A percentile compares a stretch with the other conserved stretches of the same genome.
Conservation (phyloP, 1,140 invertebrate genomes). For the Steinernema feltiae region DNA sequence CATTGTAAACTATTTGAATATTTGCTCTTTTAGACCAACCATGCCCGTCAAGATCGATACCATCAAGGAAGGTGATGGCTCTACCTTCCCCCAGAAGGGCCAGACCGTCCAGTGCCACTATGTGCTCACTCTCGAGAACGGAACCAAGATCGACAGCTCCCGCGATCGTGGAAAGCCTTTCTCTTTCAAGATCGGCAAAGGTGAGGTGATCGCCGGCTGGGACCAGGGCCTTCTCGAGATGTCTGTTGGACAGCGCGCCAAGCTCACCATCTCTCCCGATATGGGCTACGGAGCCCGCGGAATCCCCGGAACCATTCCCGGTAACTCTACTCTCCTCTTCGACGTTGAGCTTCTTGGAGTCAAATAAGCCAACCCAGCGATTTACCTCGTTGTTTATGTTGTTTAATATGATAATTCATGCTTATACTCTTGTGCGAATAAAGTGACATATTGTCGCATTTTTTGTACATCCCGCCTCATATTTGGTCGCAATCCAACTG, state of each 20-base stretch:
- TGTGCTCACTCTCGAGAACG: slow-evolving; percentile 44
- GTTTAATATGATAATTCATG: no score
- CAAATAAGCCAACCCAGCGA: slow-evolving; percentile 63
- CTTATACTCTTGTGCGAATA: no score
- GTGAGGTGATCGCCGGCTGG: slow-evolving; percentile 91
- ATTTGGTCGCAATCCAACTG: no score
- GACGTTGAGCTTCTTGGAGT: slow-evolving; percentile 85
- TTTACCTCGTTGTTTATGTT: not conserved
- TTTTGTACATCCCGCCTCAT: no score
- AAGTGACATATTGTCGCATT: not conserved
- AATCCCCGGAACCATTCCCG: slow-evolving; percentile 82
- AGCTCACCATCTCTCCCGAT: slow-evolving; percentile 80
- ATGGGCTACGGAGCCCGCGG: slow-evolving; percentile 80
- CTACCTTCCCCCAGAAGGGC: slow-evolving; percentile 80
- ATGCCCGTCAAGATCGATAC: slow-evolving; percentile 50
- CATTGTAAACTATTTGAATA: not conserved
- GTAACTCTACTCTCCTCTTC: slow-evolving; percentile 84
- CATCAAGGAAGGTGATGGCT: slow-evolving; percentile 62
- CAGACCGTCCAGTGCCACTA: slow-evolving; percentile 93
- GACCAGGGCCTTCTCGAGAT: slow-evolving; percentile 79
- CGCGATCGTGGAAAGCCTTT: slow-evolving; percentile 83
- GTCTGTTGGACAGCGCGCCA: slow-evolving; percentile 82
- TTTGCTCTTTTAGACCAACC: not conserved
- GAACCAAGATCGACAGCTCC: slow-evolving; percentile 74
- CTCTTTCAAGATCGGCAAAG: slow-evolving; percentile 83